Evolutionary conservation across 2,113 vertebrate species (phyloP).

Genomic region (Ctenomys sociabilis): DNA sequence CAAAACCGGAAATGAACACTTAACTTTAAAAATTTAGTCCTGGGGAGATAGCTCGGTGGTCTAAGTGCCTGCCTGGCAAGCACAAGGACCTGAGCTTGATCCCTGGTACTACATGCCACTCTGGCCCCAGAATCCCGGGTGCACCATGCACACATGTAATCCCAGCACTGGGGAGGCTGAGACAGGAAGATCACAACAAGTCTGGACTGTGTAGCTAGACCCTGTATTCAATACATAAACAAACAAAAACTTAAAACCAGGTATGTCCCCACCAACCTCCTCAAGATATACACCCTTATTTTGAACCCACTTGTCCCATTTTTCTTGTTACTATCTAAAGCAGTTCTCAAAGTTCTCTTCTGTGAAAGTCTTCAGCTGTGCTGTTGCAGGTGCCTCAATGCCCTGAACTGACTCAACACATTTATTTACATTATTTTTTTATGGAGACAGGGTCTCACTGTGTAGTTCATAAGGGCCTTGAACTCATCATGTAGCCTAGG

Average conservation of each 20-base stretch:
- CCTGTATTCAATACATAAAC: too few relatives aligned
- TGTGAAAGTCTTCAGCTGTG: neutral
- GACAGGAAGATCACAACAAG: too few relatives aligned
- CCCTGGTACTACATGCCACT: too few relatives aligned
- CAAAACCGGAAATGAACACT: neutral
- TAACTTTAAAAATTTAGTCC: neutral
- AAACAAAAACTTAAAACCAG: neutral
- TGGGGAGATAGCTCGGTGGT: too few relatives aligned
- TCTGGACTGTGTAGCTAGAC: too few relatives aligned
- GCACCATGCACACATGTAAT: too few relatives aligned
- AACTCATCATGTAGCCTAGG: neutral
- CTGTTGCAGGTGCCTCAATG: neutral
- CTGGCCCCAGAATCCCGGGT: too few relatives aligned
- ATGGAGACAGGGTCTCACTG: too few relatives aligned
- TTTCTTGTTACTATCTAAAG: neutral
- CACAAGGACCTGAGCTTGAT: too few relatives aligned
- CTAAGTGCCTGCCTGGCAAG: too few relatives aligned
- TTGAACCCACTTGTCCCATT: neutral
- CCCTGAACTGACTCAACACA: neutral
- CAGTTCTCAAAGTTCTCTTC: neutral
- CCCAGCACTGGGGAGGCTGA: too few relatives aligned
- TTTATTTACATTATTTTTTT: neutral
- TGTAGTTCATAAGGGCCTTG: neutral
- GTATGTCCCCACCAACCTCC: neutral
- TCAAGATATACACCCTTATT: neutral